Evolutionary conservation across 2,797 vertebrate genomes (phyloP).

Genomic region (Sphenodon punctatus): DNA sequence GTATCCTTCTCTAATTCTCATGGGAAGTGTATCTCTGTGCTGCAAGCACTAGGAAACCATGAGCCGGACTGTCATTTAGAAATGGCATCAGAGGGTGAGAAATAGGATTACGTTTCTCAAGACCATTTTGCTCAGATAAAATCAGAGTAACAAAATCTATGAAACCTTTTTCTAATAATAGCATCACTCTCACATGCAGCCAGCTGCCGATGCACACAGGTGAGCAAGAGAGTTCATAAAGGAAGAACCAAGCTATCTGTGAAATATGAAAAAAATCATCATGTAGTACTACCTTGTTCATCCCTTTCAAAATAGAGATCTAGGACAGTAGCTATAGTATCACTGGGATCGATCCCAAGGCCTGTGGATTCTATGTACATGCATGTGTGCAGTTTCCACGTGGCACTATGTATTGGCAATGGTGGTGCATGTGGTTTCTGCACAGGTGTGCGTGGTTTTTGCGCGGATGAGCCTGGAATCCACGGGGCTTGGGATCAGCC

Average conservation of each 20-base stretch:
- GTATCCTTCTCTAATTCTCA: background rate
- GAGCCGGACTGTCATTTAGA: background rate
- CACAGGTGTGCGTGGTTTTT: too few relatives aligned
- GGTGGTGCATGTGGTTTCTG: too few relatives aligned
- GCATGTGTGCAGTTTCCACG: too few relatives aligned
- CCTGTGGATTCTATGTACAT: too few relatives aligned
- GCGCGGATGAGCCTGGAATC: too few relatives aligned
- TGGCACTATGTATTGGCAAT: too few relatives aligned
- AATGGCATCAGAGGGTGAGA: background rate
- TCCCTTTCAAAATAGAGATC: background rate
- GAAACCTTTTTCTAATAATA: background rate
- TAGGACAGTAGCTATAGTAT: too few relatives aligned
- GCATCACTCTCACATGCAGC: background rate
- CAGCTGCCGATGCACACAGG: background rate
- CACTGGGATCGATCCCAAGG: too few relatives aligned
- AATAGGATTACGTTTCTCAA: background rate
- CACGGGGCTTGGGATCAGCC: too few relatives aligned
- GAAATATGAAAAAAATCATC: background rate
- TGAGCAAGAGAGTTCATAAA: background rate
- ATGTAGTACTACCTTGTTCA: background rate
- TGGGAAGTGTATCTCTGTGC: constrained; percentile 3
- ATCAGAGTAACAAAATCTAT: background rate
- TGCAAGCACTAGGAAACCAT: background rate
- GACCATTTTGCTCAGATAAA: constrained; percentile 5
- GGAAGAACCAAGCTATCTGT: background rate